Conservation (phyloP, 2,797 vertebrate genomes). For the Eulemur coronatus region DNA sequence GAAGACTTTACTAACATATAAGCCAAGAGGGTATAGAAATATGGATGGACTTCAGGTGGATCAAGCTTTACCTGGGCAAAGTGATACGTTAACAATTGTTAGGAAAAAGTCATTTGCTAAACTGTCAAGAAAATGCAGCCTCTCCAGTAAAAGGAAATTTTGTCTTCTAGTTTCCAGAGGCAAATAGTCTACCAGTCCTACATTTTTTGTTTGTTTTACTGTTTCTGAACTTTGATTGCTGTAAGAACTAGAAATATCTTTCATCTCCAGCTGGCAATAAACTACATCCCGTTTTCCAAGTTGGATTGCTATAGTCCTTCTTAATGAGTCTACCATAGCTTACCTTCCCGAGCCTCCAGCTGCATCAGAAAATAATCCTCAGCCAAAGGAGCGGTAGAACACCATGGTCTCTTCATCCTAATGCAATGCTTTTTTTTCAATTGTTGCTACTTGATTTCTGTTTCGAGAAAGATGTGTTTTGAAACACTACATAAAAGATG, state of each 20-base stretch:
- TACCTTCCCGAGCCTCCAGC: background rate
- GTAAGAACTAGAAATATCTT: slow-evolving; percentile 61
- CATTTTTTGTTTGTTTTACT: slow-evolving; percentile 71
- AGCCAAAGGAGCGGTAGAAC: slow-evolving; percentile 9
- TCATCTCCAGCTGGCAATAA: slow-evolving; percentile 72
- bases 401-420: background rate
- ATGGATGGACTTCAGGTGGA: slow-evolving; percentile 35
- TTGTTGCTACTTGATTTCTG: slow-evolving; percentile 17
- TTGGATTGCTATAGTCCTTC: slow-evolving; percentile 51
- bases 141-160: slow-evolving; percentile 57
- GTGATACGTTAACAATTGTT: slow-evolving; percentile 32
- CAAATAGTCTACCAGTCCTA: slow-evolving; percentile 59
- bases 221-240: slow-evolving; percentile 74
- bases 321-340: slow-evolving; percentile 75
- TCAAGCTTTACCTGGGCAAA: background rate
- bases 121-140: slow-evolving; percentile 21
- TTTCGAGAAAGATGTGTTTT: slow-evolving; percentile 43
- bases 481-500: slow-evolving; percentile 50
- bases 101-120: slow-evolving; percentile 58
- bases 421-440: background rate
- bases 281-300: slow-evolving; percentile 54
- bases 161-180: slow-evolving; percentile 65
- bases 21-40: background rate
- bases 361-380: slow-evolving; percentile 43
- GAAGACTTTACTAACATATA: background rate